Percentiles rank a stretch among this genome's conserved stretches.
Evolutionary conservation across 2,797 vertebrate species (phyloP).

Genomic region (Nothura maculosa): DNA sequence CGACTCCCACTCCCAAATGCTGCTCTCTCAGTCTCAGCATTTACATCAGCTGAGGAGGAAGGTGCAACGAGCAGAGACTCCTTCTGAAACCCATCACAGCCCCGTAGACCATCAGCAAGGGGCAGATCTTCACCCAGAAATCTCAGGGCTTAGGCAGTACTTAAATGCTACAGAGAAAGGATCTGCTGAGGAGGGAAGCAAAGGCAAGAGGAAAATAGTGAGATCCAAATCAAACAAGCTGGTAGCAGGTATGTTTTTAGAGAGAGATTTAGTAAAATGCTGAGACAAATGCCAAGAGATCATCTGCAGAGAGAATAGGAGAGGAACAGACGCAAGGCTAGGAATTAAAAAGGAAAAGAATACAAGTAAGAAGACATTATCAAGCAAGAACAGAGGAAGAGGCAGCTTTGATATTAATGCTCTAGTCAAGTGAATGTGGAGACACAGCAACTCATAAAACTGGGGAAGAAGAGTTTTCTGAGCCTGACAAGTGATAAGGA

Average conservation of each 20-base stretch:
- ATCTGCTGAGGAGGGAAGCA: not conserved
- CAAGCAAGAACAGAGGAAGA: not conserved
- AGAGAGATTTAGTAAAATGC: not conserved
- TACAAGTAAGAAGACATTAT: not conserved
- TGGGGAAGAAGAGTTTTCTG: not conserved
- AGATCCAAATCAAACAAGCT: not conserved
- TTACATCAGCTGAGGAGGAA: not conserved
- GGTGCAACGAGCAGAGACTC: not conserved
- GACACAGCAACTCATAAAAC: not conserved
- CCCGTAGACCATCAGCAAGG: fast-evolving
- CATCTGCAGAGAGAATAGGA: not conserved
- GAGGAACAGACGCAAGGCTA: fast-evolving
- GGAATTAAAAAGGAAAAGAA: not conserved
- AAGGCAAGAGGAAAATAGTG: not conserved
- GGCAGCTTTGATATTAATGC: not conserved
- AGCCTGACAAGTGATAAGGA: not conserved
- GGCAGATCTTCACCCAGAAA: not conserved
- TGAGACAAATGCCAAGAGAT: not conserved
- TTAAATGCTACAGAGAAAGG: not conserved
- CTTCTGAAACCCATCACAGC: not conserved
- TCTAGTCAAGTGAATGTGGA: not conserved
- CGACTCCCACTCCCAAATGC: not conserved
- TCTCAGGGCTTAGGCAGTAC: not conserved
- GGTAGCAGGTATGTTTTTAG: not conserved
- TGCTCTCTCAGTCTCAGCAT: not conserved